Conservation (phyloP, 2,113 vertebrate species). For the Talpa occidentalis region DNA sequence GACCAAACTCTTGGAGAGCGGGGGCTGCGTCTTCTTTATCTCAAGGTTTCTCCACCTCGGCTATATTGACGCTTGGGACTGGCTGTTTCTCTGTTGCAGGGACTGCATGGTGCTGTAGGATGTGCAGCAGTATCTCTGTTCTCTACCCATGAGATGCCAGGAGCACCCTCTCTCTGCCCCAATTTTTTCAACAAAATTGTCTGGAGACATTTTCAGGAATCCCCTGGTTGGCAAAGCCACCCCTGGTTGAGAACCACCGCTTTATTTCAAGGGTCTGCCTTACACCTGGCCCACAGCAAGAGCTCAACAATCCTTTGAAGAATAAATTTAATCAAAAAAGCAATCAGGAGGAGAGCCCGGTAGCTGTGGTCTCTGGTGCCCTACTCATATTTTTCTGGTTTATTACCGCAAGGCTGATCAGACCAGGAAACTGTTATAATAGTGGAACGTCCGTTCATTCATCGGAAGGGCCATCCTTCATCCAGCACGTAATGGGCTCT, state of each 20-base stretch:
- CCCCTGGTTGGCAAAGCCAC: neutral
- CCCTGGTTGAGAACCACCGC: slow-evolving; percentile 12
- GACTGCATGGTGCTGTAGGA: neutral
- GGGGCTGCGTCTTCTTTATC: neutral
- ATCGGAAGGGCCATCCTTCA: neutral
- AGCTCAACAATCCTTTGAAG: neutral
- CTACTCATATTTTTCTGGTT: slow-evolving; percentile 21
- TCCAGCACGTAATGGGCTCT: neutral
- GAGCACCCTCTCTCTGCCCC: neutral
- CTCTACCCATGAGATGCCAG: neutral
- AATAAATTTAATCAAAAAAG: neutral
- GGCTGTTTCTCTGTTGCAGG: neutral
- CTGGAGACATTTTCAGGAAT: neutral
- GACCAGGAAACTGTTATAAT: neutral
- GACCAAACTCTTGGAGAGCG: neutral
- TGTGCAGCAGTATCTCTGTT: neutral
- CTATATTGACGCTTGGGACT: neutral
- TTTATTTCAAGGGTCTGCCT: neutral
- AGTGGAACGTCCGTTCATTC: neutral
- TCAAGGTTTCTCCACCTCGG: neutral
- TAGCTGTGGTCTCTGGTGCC: neutral
- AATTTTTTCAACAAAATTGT: neutral
- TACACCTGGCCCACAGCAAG: neutral
- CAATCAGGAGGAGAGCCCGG: neutral
- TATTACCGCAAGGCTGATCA: neutral